Base-by-base conservation (phyloP, 2,797 vertebrate genomes). In the Poeciliopsis paucimaculata region DNA sequence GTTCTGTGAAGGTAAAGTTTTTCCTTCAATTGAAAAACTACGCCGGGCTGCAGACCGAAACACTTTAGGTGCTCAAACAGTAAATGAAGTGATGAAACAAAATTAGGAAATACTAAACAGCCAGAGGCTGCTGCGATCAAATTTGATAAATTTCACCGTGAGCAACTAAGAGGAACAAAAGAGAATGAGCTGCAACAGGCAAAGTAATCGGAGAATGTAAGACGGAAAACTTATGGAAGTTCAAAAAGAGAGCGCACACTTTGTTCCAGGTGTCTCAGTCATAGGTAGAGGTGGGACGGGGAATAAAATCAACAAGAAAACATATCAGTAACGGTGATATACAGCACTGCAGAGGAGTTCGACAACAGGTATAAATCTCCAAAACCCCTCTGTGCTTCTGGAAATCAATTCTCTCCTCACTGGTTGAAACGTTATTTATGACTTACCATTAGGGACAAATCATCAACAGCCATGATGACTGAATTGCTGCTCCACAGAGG, bases 351-450 rank as follows among this genome's bases (percentile, higher is more conserved):
- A 85, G 90, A 78, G 7, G 77, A 84, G 89, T 87, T 85, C 55
- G n/a, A 77, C 78, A 74, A 5, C 3, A 46, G 76, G 82, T 86
- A 88, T 95, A 91, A 95, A 95, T 95, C 93, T 92, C 73, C 77
- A 89, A 75, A 83, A 39, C 87, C 85, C 86, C 85, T 88, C 81
- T 74, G 31, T 85, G 89, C 86, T 89, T 91, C 89, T 92, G 91
- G 87, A 93, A 93, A 94, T 94, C 90, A 94, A 93, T 95, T 91
- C 80, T 87, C 84, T 91, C 70, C 83, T 89, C 82, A 91, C 68
- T 72, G 90, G 88, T 87, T 84, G 83, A 81, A 79, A 83, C 80
- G 90, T 89, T 93, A 95, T 94, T 94, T 95, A 95, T 92, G 87
- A 89, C 84, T 84, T 79, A 80, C 83, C 88, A 90, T 93, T 88